phyloP scores from a whole-genome alignment of 2,797 vertebrate genomes.

The Erpetoichthys calabaricus region DNA sequence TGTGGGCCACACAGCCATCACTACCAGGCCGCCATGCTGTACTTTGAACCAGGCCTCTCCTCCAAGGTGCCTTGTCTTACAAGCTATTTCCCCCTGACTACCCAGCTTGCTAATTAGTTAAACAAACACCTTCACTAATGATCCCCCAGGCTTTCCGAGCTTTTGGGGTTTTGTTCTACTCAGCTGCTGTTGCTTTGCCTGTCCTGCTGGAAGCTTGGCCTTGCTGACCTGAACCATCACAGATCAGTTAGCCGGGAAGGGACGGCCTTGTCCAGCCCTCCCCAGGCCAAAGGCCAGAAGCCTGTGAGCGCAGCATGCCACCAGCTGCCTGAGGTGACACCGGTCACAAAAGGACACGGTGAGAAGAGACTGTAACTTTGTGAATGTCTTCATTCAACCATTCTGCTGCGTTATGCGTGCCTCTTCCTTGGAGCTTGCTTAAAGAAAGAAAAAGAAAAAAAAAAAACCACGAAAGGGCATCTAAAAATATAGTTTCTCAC shows the following conservation, averaged over 20 bases:
- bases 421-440: conserved; percentile 16
- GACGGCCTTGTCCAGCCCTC: conserved; percentile 76
- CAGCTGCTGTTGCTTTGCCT: conserved; percentile 50
- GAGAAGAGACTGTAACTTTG: conserved; percentile 19
- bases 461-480: conserved; percentile 9
- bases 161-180: conserved; percentile 68
- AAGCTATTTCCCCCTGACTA: conserved; percentile 57
- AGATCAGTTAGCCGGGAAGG: conserved; percentile 63
- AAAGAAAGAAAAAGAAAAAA: conserved; percentile 31
- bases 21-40: conserved; percentile 58
- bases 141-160: conserved; percentile 60
- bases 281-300: conserved; percentile 85
- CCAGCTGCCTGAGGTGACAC: conserved; percentile 90
- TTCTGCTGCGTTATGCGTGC: conserved; percentile 17
- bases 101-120: conserved; percentile 94
- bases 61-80: conserved; percentile 49
- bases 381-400: conserved; percentile 56
- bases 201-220: conserved; percentile 78
- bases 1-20: conserved; percentile 52
- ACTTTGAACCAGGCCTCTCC: conserved; percentile 61
- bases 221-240: conserved; percentile 76
- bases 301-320: conserved; percentile 67
- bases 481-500: conserved; percentile 6
- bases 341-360: conserved; percentile 60
- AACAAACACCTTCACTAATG: conserved; percentile 84